A percentile compares a stretch with the other conserved stretches of the same genome.
These are phyloP conservation scores for Mustela nigripes DNA, from an alignment of 2,113 vertebrate species.

Conservation along the genomic window DNA sequence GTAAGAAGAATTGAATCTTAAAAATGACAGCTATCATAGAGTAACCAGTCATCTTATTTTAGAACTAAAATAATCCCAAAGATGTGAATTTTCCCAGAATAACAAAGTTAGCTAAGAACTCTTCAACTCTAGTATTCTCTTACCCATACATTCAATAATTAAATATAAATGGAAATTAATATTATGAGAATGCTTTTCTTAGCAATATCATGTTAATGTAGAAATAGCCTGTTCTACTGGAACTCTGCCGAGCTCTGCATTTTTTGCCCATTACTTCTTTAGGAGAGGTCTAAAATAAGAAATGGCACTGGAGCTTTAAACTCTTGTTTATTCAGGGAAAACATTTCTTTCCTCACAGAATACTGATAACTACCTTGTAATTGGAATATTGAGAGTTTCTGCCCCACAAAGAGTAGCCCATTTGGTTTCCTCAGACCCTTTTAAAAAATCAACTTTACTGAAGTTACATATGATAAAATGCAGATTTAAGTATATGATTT, in stretches of 20 bases:
- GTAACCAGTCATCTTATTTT: constrained; percentile 52
- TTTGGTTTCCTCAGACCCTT: neutral
- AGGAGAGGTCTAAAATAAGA: constrained; percentile 77
- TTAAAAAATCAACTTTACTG: neutral
- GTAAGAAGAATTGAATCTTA: constrained; percentile 50
- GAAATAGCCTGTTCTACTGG: constrained; percentile 72
- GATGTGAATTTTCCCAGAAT: constrained; percentile 48
- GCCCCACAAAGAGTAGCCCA: neutral
- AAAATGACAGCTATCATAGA: constrained; percentile 50
- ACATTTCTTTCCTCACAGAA: constrained; percentile 58
- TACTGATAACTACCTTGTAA: constrained; percentile 57
- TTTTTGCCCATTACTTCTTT: constrained; percentile 76
- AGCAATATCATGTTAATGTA: constrained; percentile 62
- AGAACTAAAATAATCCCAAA: constrained; percentile 52
- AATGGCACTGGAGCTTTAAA: constrained; percentile 65
- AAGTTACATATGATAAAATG: neutral
- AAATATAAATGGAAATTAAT: constrained; percentile 67
- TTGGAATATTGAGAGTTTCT: constrained; percentile 49
- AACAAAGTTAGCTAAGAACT: constrained; percentile 39
- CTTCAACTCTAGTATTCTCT: constrained; percentile 46
- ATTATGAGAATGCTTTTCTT: constrained; percentile 71
- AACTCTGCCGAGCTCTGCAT: constrained; percentile 67
- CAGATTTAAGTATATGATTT: constrained; percentile 8
- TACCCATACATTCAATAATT: constrained; percentile 57
- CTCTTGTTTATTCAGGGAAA: constrained; percentile 73